Evolutionary conservation across 2,113 vertebrate genomes (phyloP), one percentile per base, ranked within the genome.

Genomic region (Neogale vison): DNA sequence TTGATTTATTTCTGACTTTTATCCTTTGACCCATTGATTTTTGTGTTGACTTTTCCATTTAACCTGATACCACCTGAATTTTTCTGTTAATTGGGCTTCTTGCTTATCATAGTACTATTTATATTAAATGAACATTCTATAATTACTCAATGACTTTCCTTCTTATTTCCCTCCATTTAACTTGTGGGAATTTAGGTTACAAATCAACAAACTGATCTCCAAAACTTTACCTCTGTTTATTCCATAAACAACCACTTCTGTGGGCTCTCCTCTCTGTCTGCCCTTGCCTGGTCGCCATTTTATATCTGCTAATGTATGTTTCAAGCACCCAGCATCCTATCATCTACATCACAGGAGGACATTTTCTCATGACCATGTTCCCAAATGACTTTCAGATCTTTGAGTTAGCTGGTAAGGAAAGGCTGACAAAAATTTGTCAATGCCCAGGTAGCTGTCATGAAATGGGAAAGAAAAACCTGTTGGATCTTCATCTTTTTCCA

Each of bases 391-490:
- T 4, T 76, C 24, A 42, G 50, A 21, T 11, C 45, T 45, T 80
- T 74, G 8, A 61, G 47, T 61, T 3, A 29, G 4, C 31, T 23
- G 18, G 18, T 72, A 12, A 65, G 36, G 31, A 83, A 65, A 80
- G 31, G 11, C 3, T 50, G 55, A 74, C 45, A 65, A 20, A 67
- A 36, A 3, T 57, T 15, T 61, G 61, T 72, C 17, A 72, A n/a
- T 24, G 85, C 26, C 34, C 18, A 86, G 2, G 3, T 45, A 23
- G 50, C 26, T 61, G 1, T 63, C 39, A 29, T 57, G 67, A 81
- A 57, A 76, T 81, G 13, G 13, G 12, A 95, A 89, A 63, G 23
- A 61, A 90, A 74, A 61, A 55, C 71, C n/a, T 79, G 21, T 17
- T 79, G 47, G 4, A 4, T 63, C 1, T 95, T 71, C 88, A 26